Base-by-base conservation (phyloP, 2,113 vertebrate species). In the Conger conger region DNA sequence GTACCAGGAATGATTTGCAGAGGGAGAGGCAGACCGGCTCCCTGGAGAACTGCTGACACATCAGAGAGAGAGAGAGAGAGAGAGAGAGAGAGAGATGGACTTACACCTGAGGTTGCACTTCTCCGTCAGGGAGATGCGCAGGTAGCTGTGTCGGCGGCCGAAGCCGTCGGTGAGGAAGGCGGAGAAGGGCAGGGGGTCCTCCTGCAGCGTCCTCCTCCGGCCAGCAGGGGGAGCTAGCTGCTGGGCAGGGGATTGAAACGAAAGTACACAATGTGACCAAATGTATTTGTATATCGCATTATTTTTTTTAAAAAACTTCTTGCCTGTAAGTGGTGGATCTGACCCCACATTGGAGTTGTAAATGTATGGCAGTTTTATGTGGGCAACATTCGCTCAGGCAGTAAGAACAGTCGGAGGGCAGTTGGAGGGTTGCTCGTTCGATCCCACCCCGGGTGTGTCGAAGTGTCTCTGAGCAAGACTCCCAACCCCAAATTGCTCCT, bases 21-120 rank as follows among this genome's bases (percentile, higher is more conserved):
- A 8, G 15, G 45, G 45, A 50, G 45, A 50, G 45, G 11, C 45
- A 13, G 45, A 50, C 1, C 11, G 1, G 45, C 15, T 50, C 7
- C 1, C 45, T 73, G 68, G 27, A 33, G 68, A 13, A n/a, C 4
- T 30, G 63, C 45, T 30, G 63, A 73, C 7, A 13, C 45, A 50
- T 7, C 45, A 13, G 45, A 50, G 11, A 15, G 45, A n/a, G n/a
- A n/a, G n/a, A n/a, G n/a, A n/a, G n/a, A n/a, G n/a, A 60, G 16
- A 20, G 36, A 37, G 27, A 1, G 2, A 60, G 33, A 1, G 23
- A 53, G 11, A 5, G 3, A 45, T 57, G 3, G 23, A 94, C 98
- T 97, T 91, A 99, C 98, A 99, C 88, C 98, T 94, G 13, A 99
- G 96, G 93, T 99, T 99, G 92, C 98, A 99, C 87, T 97, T 99